Conservation (phyloP, 2,797 vertebrate genomes). For the Gastrophryne carolinensis region DNA sequence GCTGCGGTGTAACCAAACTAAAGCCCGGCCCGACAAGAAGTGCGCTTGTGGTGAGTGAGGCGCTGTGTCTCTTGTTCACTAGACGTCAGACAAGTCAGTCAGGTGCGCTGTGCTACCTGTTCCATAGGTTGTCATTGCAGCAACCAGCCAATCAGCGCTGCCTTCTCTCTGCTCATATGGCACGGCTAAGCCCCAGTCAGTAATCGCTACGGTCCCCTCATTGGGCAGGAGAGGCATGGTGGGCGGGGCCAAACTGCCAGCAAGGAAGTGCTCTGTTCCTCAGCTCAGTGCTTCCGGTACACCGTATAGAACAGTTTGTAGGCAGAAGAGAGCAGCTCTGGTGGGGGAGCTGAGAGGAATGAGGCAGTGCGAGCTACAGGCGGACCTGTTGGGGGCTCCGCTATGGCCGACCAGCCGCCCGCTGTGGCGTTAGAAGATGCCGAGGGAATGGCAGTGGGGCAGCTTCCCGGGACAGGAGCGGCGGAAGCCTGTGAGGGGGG, state of each 20-base stretch:
- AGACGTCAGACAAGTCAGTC: too few relatives aligned
- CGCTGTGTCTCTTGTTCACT: too few relatives aligned
- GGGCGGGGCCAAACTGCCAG: not conserved
- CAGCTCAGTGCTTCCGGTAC: slow-evolving; percentile 29
- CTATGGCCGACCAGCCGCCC: not conserved
- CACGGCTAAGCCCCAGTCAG: too few relatives aligned
- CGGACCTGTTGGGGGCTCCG: not conserved
- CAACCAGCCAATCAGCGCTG: slow-evolving; percentile 1
- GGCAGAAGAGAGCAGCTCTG: not conserved
- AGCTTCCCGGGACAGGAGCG: not conserved
- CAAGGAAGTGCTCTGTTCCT: slow-evolving; percentile 11
- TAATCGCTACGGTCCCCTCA: not conserved
- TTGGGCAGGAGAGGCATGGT: not conserved
- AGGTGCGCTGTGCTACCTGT: too few relatives aligned
- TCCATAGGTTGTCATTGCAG: not conserved
- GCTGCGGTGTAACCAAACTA: too few relatives aligned
- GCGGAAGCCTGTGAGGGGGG: not conserved
- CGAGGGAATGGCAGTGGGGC: not conserved
- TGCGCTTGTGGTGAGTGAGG: too few relatives aligned
- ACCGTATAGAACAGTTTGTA: not conserved
- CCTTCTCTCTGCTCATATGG: not conserved
- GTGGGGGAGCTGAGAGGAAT: not conserved
- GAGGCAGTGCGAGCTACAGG: not conserved
- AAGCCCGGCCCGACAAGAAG: too few relatives aligned
- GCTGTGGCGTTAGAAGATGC: not conserved